These are phyloP conservation scores for Egretta garzetta DNA, from an alignment of 2,113 vertebrate species.

Conservation along the genomic window DNA sequence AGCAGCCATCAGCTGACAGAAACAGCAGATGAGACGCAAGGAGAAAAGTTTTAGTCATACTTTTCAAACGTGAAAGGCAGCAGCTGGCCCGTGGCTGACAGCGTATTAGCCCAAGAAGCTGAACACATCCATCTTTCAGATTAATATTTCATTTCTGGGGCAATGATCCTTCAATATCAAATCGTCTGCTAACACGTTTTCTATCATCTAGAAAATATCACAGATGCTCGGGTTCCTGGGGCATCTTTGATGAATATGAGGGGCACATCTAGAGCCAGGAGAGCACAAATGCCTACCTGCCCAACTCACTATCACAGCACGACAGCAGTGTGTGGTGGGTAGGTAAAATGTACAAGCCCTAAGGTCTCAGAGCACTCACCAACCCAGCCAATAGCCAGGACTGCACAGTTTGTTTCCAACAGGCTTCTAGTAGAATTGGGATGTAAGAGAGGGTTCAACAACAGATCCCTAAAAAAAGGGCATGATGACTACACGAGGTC, in stretches of 20 bases:
- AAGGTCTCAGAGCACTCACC: neutral
- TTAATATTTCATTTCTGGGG: neutral
- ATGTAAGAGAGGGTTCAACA: neutral
- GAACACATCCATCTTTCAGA: neutral
- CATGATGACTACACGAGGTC: rapidly evolving
- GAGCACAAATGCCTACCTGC: neutral
- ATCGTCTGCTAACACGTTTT: neutral
- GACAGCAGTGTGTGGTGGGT: neutral
- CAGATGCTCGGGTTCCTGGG: neutral
- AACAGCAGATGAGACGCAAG: neutral
- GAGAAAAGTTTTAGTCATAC: neutral
- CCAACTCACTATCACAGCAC: neutral
- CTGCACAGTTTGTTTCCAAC: neutral
- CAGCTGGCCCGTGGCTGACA: neutral
- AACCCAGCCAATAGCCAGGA: neutral
- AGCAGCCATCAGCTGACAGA: neutral
- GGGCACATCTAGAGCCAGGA: neutral
- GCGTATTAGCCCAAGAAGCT: neutral
- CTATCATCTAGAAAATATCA: neutral
- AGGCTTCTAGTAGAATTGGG: neutral
- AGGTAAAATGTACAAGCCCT: neutral
- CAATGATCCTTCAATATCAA: neutral
- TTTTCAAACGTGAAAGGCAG: neutral
- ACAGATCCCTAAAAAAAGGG: neutral
- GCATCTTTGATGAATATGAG: neutral